Evolutionary conservation across 2,797 vertebrate genomes (phyloP), one percentile per base, ranked within the genome.

Genomic region (Mallotus villosus): DNA sequence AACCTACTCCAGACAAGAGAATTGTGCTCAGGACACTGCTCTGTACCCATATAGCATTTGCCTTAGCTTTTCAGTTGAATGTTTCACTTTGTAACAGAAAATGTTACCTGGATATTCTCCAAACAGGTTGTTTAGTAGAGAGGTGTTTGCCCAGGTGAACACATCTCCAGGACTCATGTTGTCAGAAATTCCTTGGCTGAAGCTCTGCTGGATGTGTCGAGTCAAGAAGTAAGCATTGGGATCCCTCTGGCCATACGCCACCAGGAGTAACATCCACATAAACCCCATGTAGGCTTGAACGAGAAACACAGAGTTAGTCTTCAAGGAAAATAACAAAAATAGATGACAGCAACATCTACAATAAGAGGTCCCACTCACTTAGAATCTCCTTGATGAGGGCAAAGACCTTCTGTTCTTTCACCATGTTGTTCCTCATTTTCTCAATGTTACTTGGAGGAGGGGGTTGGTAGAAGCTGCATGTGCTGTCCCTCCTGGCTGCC

Each of bases 201-300:
- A 98, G 85, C 95, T 97, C 78, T 90, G 91, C 41, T 92, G 89
- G 16, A 99, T 96, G 76, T 99, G 97, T 51, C 93, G 93, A 68
- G 94, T 95, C 77, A 98, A 90, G 79, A 95, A 95, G 80, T 93
- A 98, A 72, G 95, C 94, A 0, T 93, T 97, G 57, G 95, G 96
- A 77, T 98, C 96, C 81, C 96, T 93, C 82, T 99, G 97, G 41
- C 96, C 95, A 0, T 99, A 99, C 17, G 96, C 95, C 74, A 97
- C 95, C 74, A 98, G 82, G 70, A 99, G 92, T 70, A 98, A 84
- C 95, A 97, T 95, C 97, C 97, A 99, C 87, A 98, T 91, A 86
- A 97, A 99, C 17, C 95, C 97, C 55, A 94, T 41, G 41, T 98
- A 96, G 1, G 91, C 97, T 99, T 89, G 70, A 89, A 84, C 74